Evolutionary conservation across 2,888 invertebrate species (phyloP), one percentile per base, ranked within the genome.

Genomic region (Biston stratarius): DNA sequence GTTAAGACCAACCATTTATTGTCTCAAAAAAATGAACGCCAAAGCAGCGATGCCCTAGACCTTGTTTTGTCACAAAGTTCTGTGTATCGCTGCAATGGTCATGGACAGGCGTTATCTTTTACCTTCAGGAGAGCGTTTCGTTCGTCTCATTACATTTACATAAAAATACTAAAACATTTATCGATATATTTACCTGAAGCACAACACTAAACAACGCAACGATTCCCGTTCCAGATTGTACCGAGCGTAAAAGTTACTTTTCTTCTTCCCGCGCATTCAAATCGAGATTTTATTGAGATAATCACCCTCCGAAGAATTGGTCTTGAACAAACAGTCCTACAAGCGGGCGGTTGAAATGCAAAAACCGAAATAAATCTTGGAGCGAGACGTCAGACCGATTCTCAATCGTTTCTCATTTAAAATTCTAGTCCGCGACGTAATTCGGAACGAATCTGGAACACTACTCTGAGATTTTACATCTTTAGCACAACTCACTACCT

Each of bases 331-430:
- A 75, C 74, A 75, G 64, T 72, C 69, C 79, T 81, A 82, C 79
- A 81, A 80, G 77, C 73, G 75, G 69, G 72, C 69, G 67, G 80
- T 77, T 74, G 78, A 81, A 83, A 90, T 87, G 86, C 88, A 87
- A 89, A 91, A 88, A 83, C 85, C 82, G 83, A 87, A 86, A 91
- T 90, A 90, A 90, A 91, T 91, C 88, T 84, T 77, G 70, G 73
- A 81, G 80, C 82, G 86, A 88, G 86, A 86, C 79, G 83, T 67
- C 77, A 71, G 72, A 78, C 77, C 77, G 82, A 83, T 82, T 82
- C 77, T 76, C 77, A 74, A 74, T 70, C 72, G 76, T 75, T 74
- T 77, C 82, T 85, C 84, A 86, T 87, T 91, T 88, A 82, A 87
- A 89, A 89, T 91, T 88, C 87, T 78, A 81, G 83, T 78, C 77